These are phyloP conservation scores for Cynopterus brachyotis DNA, from an alignment of 2,113 vertebrate genomes.

Conservation along the genomic window DNA sequence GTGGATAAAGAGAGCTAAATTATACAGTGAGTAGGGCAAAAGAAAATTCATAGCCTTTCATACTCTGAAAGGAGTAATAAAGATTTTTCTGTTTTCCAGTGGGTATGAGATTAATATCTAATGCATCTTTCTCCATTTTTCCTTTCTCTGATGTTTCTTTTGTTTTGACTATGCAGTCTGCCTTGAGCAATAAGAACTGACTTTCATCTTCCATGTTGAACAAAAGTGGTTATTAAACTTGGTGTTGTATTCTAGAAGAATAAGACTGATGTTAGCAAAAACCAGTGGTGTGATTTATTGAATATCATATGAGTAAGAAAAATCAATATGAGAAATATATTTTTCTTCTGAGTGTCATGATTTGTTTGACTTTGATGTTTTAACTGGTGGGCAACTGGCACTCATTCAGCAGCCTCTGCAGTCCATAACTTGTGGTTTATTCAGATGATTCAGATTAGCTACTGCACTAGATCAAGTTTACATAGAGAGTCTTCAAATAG, in stretches of 20 bases:
- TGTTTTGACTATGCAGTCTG: constrained; percentile 79
- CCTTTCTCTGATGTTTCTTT: constrained; percentile 77
- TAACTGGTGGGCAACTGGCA: constrained; percentile 74
- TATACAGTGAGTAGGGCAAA: constrained; percentile 1
- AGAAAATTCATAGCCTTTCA: constrained; percentile 47
- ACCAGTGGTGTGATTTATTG: constrained; percentile 72
- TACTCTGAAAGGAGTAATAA: constrained; percentile 44
- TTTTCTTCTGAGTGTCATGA: constrained; percentile 69
- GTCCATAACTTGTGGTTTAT: constrained; percentile 38
- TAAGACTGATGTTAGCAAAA: constrained; percentile 49
- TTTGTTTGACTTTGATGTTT: constrained; percentile 80
- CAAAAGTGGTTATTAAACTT: constrained; percentile 78
- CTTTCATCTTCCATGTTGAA: constrained; percentile 81
- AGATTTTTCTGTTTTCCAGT: constrained; percentile 47
- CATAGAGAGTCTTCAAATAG: background rate
- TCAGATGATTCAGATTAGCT: constrained; percentile 74
- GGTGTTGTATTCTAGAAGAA: constrained; percentile 45
- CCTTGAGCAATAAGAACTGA: constrained; percentile 72
- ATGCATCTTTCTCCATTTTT: constrained; percentile 69
- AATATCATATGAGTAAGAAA: constrained; percentile 65
- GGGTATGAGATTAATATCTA: constrained; percentile 79
- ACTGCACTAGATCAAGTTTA: constrained; percentile 52
- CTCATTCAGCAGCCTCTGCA: constrained; percentile 66
- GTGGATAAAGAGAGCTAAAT: constrained; percentile 57
- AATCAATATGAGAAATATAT: constrained; percentile 72